Conservation (phyloP, 2,797 vertebrate genomes). For the Tangara arthus region DNA sequence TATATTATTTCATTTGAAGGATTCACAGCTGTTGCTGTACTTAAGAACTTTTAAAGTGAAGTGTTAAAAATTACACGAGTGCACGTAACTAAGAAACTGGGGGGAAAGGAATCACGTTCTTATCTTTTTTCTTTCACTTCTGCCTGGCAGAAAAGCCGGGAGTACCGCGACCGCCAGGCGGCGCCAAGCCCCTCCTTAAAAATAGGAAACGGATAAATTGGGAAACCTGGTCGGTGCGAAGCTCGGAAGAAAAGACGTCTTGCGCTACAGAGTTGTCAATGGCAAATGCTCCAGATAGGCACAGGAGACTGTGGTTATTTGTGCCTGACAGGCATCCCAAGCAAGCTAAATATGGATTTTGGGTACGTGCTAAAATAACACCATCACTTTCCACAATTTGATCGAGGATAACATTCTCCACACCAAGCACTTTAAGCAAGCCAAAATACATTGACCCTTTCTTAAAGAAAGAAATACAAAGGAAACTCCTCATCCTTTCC, state of each 20-base stretch:
- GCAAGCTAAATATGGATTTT: not conserved
- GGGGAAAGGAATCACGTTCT: accelerated
- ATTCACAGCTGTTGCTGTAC: not conserved
- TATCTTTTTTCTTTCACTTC: accelerated
- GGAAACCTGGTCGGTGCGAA: accelerated
- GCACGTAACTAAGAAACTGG: accelerated
- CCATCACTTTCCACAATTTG: not conserved
- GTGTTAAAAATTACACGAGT: not conserved
- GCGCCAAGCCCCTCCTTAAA: not conserved
- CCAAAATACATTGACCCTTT: not conserved
- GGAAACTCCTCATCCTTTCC: not conserved
- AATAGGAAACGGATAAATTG: accelerated
- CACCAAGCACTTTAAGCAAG: not conserved
- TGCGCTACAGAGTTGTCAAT: accelerated
- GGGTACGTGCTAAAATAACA: not conserved
- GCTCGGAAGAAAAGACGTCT: accelerated
- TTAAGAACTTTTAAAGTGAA: not conserved
- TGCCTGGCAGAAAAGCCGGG: not conserved
- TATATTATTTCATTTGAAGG: not conserved
- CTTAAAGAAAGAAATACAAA: not conserved
- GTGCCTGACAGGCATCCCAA: not conserved
- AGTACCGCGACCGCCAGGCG: not conserved
- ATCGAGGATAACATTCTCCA: not conserved
- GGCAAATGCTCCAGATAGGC: not conserved
- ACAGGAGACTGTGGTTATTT: not conserved